Evolutionary conservation across 2,113 vertebrate species (phyloP).

Genomic region (Scomber colias): DNA sequence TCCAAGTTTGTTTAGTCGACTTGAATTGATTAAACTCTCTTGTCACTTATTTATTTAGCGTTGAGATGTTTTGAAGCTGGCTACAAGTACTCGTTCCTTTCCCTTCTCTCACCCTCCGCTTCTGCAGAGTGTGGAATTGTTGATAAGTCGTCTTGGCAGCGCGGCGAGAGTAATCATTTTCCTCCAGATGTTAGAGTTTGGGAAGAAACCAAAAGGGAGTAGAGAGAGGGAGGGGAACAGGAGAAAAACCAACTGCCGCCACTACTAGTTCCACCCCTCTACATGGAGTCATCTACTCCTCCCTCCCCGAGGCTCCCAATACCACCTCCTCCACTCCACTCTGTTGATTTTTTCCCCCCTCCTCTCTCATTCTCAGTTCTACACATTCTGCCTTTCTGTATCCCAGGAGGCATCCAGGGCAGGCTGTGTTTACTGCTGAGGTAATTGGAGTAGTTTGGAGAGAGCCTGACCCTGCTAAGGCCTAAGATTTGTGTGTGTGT

Average conservation of each 20-base stretch:
- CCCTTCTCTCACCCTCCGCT: slow-evolving; percentile 43
- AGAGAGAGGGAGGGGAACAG: slow-evolving; percentile 41
- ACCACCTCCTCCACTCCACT: slow-evolving; percentile 30
- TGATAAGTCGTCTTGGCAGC: slow-evolving; percentile 81
- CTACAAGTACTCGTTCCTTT: slow-evolving; percentile 56
- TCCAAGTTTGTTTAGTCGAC: slow-evolving; percentile 54
- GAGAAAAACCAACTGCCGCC: slow-evolving; percentile 71
- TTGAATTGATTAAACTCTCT: slow-evolving; percentile 56
- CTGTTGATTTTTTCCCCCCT: not conserved
- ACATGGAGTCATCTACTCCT: slow-evolving; percentile 72
- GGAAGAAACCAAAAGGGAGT: slow-evolving; percentile 69
- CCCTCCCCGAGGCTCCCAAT: slow-evolving; percentile 45
- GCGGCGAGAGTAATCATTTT: slow-evolving; percentile 79
- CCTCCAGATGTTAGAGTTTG: slow-evolving; percentile 81
- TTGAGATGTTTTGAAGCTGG: slow-evolving; percentile 57
- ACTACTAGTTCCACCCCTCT: slow-evolving; percentile 63
- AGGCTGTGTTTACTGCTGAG: slow-evolving; percentile 79
- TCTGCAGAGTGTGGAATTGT: slow-evolving; percentile 74
- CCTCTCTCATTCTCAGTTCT: slow-evolving; percentile 46
- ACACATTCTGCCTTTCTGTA: slow-evolving; percentile 60
- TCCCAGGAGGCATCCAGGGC: slow-evolving; percentile 69
- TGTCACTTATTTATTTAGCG: slow-evolving; percentile 65
- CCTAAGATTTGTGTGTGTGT: slow-evolving; percentile 29
- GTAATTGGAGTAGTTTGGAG: slow-evolving; percentile 81
- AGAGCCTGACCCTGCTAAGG: slow-evolving; percentile 61